Evolutionary conservation across 2,113 vertebrate species (phyloP).

Genomic region (Centropus bengalensis): DNA sequence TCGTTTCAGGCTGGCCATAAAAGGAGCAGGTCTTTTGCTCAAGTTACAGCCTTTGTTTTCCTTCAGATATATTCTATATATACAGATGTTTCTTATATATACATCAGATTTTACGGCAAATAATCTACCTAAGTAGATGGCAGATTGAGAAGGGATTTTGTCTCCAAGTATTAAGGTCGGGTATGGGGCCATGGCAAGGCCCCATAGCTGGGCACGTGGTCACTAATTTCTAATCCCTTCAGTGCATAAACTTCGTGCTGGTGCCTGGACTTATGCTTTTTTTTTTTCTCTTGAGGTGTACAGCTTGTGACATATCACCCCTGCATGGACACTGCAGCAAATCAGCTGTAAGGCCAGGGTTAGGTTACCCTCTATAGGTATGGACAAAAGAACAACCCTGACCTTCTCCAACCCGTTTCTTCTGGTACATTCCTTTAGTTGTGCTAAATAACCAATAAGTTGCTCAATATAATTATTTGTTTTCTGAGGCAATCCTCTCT

Average conservation of each 20-base stretch:
- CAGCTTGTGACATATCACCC: fast-evolving
- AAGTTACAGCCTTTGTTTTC: not conserved
- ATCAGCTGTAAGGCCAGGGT: not conserved
- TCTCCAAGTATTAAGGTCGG: not conserved
- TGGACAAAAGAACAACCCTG: not conserved
- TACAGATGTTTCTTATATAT: not conserved
- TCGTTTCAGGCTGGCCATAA: not conserved
- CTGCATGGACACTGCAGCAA: not conserved
- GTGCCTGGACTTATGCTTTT: not conserved
- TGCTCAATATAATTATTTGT: not conserved
- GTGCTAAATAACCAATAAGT: not conserved
- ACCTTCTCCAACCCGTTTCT: not conserved
- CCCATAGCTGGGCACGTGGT: not conserved
- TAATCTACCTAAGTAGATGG: not conserved
- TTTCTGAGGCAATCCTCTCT: not conserved
- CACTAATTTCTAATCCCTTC: not conserved
- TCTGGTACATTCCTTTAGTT: not conserved
- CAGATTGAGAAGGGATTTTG: not conserved
- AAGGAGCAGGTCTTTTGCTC: not conserved
- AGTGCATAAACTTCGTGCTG: not conserved
- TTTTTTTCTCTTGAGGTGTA: not conserved
- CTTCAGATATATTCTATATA: not conserved
- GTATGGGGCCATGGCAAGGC: not conserved
- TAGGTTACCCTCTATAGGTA: not conserved
- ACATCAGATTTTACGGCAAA: not conserved